A percentile compares a stretch with the other conserved stretches of the same genome.
These are phyloP conservation scores for Camponotus pennsylvanicus DNA, from an alignment of 1,140 invertebrate species.

Conservation along the genomic window DNA sequence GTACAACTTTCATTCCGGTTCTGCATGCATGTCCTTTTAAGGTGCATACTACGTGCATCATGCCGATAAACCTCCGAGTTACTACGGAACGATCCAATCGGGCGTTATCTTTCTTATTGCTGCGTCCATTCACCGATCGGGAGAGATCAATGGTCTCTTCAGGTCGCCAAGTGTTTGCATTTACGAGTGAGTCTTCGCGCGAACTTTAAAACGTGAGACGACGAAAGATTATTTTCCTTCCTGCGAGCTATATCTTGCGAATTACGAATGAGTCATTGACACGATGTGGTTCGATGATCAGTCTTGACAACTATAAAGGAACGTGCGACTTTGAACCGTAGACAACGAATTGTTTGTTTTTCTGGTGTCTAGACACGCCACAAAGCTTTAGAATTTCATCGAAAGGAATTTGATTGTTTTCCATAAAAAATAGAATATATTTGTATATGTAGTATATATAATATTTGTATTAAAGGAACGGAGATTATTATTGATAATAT, in stretches of 20 bases:
- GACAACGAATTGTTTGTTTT: not conserved
- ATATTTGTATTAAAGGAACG: no score
- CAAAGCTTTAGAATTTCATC: not conserved
- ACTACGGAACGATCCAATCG: slow-evolving; percentile 67
- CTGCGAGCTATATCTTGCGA: no score
- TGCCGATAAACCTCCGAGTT: slow-evolving; percentile 61
- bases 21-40: slow-evolving; percentile 68
- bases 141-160: slow-evolving; percentile 58
- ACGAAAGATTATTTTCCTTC: not conserved
- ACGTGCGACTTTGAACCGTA: not conserved
- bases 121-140: slow-evolving; percentile 64
- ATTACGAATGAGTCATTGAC: not conserved
- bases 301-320: not conserved
- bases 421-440: not conserved
- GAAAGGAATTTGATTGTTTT: not conserved
- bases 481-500: no score
- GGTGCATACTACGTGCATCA: slow-evolving; percentile 56
- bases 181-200: slow-evolving; percentile 9
- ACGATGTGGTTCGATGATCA: not conserved
- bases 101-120: slow-evolving; percentile 28
- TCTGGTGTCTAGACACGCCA: not conserved
- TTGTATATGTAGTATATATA: no score
- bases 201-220: slow-evolving; percentile 12
- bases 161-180: slow-evolving; percentile 11
- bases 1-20: slow-evolving; percentile 66